A percentile compares a stretch with the other conserved stretches of the same genome.
phyloP scores from a whole-genome alignment of 2,797 vertebrate genomes.

The Acanthurus tractus region DNA sequence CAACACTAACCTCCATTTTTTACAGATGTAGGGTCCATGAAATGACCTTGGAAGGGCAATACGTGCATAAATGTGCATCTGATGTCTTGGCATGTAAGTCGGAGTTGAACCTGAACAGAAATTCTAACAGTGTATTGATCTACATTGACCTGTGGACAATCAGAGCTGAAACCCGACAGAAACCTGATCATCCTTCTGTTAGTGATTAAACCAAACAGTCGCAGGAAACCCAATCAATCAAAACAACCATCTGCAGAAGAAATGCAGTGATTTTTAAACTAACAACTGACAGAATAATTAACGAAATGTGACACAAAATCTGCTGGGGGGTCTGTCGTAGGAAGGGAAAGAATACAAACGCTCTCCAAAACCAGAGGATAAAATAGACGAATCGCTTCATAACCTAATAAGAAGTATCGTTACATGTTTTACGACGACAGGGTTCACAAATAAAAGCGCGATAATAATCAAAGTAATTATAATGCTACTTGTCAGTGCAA shows the following conservation, averaged over 20 bases:
- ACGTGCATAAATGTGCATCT: background rate
- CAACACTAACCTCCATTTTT: background rate
- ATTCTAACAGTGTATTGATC: background rate
- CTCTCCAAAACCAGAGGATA: background rate
- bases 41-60: constrained; percentile 30
- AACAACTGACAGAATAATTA: background rate
- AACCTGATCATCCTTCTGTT: too few species aligned
- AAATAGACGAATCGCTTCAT: background rate
- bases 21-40: background rate
- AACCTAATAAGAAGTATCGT: background rate
- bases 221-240: constrained; percentile 1
- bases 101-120: background rate
- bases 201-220: background rate
- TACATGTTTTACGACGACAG: background rate
- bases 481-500: too few species aligned
- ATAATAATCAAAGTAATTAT: background rate
- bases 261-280: background rate
- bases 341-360: background rate
- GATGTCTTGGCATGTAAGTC: constrained; percentile 1
- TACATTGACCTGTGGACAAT: too few species aligned
- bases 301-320: background rate
- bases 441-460: background rate
- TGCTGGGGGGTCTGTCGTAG: background rate
- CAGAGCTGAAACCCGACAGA: too few species aligned
- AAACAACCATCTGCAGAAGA: background rate